Evolutionary conservation across 1,140 invertebrate species (phyloP), one percentile per base, ranked within the genome.

Genomic region (Ceratoteleas bidentatus): DNA sequence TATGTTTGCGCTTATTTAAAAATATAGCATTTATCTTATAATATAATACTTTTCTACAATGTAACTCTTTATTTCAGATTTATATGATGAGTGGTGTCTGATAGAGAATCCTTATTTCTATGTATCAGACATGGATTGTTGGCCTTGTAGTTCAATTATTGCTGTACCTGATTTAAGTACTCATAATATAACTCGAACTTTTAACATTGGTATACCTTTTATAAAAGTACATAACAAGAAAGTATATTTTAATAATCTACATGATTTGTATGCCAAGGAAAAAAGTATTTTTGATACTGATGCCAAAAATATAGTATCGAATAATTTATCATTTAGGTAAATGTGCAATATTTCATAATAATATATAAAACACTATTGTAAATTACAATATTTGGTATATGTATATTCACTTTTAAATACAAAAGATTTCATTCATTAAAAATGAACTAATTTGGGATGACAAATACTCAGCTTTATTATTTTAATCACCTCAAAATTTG

Each of bases 11-110:
- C n/a, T n/a, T n/a, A n/a, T n/a, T n/a, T n/a, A n/a, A n/a, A n/a
- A n/a, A n/a, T n/a, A n/a, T n/a, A n/a, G 11, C 11, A 10, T 40
- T 40, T 40, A 11, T 40, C 38, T 40, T 40, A 3, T 40, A 40
- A 40, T 4, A 40, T 3, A 3, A 11, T 11, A 40, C 38, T 40
- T 40, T 16, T 52, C 8, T 52, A 52, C 5, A 52, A 24, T 40
- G 8, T 3, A 32, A 24, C 15, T 10, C 9, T 54, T 52, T 43
- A 24, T 78, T 93, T 50, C 83, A 96, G 95, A 94, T 87, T 94
- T 94, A 68, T 96, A 96, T 85, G 95, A 96, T 91, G 95, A 96
- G 90, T 94, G 93, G 87, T 96, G 96, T 88, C 87, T 96, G 40
- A 87, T 96, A 33, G 93, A 94, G 87, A 96, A 96, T 89, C 95